These are phyloP conservation scores for Lasiurus borealis DNA, from an alignment of 2,113 vertebrate species.

Conservation along the genomic window DNA sequence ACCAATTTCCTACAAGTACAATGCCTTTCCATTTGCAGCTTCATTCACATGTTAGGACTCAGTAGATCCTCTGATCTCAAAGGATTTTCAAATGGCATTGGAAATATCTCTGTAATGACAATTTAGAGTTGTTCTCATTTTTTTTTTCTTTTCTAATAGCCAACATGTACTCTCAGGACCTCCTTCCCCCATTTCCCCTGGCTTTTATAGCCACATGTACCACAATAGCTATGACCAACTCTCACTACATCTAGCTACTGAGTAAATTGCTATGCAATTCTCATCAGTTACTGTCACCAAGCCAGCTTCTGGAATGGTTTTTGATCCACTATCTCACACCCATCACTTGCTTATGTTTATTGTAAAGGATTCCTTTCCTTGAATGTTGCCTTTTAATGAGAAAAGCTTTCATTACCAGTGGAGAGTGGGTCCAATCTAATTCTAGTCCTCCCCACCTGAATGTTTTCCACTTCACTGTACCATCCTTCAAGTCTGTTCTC, in stretches of 20 bases:
- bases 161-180: background rate
- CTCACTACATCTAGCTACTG: background rate
- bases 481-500: background rate
- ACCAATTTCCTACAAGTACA: conserved; percentile 6
- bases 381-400: background rate
- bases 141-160: background rate
- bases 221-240: background rate
- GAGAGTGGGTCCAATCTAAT: background rate
- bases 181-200: background rate
- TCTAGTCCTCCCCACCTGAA: background rate
- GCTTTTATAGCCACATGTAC: background rate
- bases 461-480: fast-evolving
- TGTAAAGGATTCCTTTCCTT: background rate
- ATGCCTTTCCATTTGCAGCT: background rate
- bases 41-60: background rate
- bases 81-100: background rate
- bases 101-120: background rate
- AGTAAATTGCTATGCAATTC: background rate
- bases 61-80: background rate
- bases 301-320: background rate
- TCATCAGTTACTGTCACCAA: background rate
- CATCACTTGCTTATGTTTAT: background rate
- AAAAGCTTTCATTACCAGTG: background rate
- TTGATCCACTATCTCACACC: background rate
- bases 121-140: conserved; percentile 14